Evolutionary conservation across 2,888 invertebrate genomes (phyloP), one percentile per base, ranked within the genome.

Genomic region (Dermolepida albohirtum): DNA sequence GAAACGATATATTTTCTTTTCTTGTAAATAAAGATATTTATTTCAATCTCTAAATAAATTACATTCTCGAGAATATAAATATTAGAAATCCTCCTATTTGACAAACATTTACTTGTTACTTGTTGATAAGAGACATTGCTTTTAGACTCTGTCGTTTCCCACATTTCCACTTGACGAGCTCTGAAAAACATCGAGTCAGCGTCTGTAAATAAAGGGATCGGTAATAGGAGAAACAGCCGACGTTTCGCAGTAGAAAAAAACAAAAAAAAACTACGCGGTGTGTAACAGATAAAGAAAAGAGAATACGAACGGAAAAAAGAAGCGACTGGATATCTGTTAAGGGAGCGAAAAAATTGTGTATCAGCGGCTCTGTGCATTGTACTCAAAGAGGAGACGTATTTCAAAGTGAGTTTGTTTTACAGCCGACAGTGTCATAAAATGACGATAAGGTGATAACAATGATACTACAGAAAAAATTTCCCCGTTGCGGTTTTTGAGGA

Each of bases 341-440:
- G 5, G 17, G 39, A 16, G 39, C 12, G 40, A 39, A 54, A 54
- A 39, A 54, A 39, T 54, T 39, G 52, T 54, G 39, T 39, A 54
- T 17, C 52, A 40, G 34, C 52, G 12, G 6, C 29, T 22, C 27
- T 12, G 51, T 14, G 14, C 12, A 39, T 39, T 54, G 16, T 54
- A 34, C 39, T 39, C 39, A 54, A 54, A 54, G 52, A 54, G 34
- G 27, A 39, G 52, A 40, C 52, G 39, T 39, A 54, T 54, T 54
- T 54, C 52, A 54, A 54, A 54, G 52, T 54, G 52, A 54, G 52
- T 54, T 54, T 54, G 52, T 54, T 54, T 54, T 40, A 54, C 52
- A 39, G 52, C 52, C 34, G 34, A 34, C 34, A 12, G 8, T 39
- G 39, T 39, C n/a, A 16, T 52, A 39, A 34, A 52, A 52, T 34